Percentiles rank a stretch among this genome's conserved stretches.
Evolutionary conservation across 2,113 vertebrate species (phyloP).

Genomic region (Grammomys dolichurus): DNA sequence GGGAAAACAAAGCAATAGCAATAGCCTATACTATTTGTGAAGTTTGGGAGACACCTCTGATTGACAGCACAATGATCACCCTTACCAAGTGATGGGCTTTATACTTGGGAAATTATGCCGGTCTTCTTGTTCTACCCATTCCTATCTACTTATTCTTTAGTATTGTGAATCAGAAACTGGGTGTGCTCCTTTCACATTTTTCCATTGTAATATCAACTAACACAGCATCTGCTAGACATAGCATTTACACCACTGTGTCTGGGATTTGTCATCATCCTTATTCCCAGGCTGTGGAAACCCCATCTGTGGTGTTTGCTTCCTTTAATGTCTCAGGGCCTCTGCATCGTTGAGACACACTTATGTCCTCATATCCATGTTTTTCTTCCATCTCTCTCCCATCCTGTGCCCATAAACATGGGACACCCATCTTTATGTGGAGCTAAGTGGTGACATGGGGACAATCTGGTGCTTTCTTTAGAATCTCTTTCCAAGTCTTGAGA

Average conservation of each 20-base stretch:
- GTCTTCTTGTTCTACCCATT: too few relatives aligned
- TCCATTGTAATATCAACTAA: too few relatives aligned
- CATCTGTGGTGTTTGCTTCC: background rate
- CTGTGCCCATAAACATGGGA: fast-evolving
- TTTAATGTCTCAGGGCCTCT: background rate
- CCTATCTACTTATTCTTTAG: background rate
- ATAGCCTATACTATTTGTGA: background rate
- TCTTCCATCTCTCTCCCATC: background rate
- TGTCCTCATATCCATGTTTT: background rate
- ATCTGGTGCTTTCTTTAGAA: background rate
- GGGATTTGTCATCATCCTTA: background rate
- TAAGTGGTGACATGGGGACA: fast-evolving
- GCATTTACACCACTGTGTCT: background rate
- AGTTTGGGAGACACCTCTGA: background rate
- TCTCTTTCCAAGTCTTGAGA: background rate
- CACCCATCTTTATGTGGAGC: background rate
- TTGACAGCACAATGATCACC: background rate
- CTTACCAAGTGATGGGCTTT: background rate
- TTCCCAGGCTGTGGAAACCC: background rate
- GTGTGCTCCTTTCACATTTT: background rate
- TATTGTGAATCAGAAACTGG: too few relatives aligned
- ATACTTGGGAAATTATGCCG: background rate
- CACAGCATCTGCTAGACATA: background rate
- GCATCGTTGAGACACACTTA: background rate
- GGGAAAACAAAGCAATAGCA: background rate